Base-by-base conservation (phyloP, 2,888 invertebrate genomes). In the Chrysina gloriosa region DNA sequence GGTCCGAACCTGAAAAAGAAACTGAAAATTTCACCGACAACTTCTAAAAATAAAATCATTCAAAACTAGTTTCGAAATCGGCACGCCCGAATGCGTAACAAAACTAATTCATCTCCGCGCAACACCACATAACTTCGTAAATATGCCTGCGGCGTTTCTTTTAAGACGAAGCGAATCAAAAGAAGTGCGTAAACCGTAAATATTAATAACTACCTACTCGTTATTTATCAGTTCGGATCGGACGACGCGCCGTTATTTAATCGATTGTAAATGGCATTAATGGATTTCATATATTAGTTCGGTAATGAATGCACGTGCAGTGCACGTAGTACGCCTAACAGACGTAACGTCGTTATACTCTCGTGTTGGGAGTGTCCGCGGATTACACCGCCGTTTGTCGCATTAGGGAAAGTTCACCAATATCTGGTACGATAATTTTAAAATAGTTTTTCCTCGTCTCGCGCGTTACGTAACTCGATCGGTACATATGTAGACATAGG, bases 321-420 rank as follows among this genome's bases (percentile, higher is more conserved):
- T 16, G n/a, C 11, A 27, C 6, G 29, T 50, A 4, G 6, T 47
- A 9, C 47, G 21, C 45, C 3, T 14, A 9, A 6, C 19, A 45
- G n/a, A 48, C 11, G 50, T 16, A 14, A 50, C 29, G 27, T 27
- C n/a, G 11, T 36, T 4, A 45, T 21, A 48, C 19, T 50, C 50
- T 50, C 14, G n/a, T 50, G 16, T 11, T 50, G 50, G 50, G 50
- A 50, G 50, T 50, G 50, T 29, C 29, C 50, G 27, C 21, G 50
- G 50, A 50, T 27, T 50, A 50, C 50, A 29, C 50, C 21, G 31
- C n/a, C 45, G 14, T 45, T 45, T 21, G 27, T 9, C 25, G 27
- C 14, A 29, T 29, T 29, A 29, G 50, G 27, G 50, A 50, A 50
- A 50, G 50, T 50, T 50, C 50, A 29, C 5, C 27, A 45, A 45